A percentile compares a stretch with the other conserved stretches of the same genome.
phyloP scores from a whole-genome alignment of 64 coral and sea anemone genomes.

The Acropora tenuis region DNA sequence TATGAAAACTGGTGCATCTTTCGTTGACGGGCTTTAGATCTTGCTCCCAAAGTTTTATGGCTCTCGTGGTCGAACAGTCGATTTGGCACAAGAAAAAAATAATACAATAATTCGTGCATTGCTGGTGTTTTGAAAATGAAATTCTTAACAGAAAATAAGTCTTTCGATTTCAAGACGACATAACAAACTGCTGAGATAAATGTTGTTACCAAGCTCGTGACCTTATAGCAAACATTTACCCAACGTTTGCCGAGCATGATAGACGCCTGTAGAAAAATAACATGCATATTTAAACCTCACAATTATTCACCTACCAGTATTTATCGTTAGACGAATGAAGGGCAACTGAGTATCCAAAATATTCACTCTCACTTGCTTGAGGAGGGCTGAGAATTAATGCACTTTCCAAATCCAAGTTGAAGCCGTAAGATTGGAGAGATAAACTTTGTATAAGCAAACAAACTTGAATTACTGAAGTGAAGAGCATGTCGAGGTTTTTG shows the following conservation, averaged over 20 bases:
- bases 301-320: conserved; percentile 47
- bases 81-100: too few species aligned
- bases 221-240: too few species aligned
- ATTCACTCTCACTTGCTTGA: not conserved
- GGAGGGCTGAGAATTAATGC: not conserved
- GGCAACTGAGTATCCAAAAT: conserved; percentile 64
- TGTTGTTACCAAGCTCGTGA: too few species aligned
- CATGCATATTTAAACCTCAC: not conserved
- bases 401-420: conserved; percentile 3
- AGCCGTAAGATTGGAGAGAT: not conserved
- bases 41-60: too few species aligned
- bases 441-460: not conserved
- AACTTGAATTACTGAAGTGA: not conserved
- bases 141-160: too few species aligned
- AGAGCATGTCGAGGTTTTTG: not conserved
- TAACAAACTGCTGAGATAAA: too few species aligned
- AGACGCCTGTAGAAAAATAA: not conserved
- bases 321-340: conserved; percentile 21
- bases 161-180: too few species aligned
- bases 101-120: too few species aligned
- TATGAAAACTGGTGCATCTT: too few species aligned
- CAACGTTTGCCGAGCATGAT: not conserved
- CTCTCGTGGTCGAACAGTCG: too few species aligned
- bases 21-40: too few species aligned
- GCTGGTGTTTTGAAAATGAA: too few species aligned